These are phyloP conservation scores for Hermaeophaga mercurialis DNA, from an alignment of 2,888 invertebrate genomes.

Conservation along the genomic window DNA sequence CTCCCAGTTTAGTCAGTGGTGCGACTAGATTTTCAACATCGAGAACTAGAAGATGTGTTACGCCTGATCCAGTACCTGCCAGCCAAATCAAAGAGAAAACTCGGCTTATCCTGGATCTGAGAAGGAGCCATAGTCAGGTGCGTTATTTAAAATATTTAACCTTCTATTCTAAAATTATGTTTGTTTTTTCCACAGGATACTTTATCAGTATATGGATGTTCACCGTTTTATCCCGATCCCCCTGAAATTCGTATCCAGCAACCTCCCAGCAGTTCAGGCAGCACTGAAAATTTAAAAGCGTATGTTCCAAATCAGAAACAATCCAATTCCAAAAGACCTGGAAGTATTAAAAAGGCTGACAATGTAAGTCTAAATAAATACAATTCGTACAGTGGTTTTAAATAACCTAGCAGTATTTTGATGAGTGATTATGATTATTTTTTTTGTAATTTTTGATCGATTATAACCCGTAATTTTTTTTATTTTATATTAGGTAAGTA, in stretches of 20 bases:
- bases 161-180: neutral
- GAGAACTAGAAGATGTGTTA: slow-evolving; percentile 67
- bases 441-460: too few relatives aligned
- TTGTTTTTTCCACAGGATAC: slow-evolving; percentile 58
- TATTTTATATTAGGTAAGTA: slow-evolving; percentile 1
- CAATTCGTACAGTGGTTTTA: too few relatives aligned
- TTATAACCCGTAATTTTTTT: too few relatives aligned
- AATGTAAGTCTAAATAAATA: slow-evolving; percentile 24
- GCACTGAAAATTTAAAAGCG: slow-evolving; percentile 39
- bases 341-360: slow-evolving; percentile 21
- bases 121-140: slow-evolving; percentile 71
- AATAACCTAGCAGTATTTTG: too few relatives aligned
- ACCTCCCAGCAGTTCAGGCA: slow-evolving; percentile 45
- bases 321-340: slow-evolving; percentile 28
- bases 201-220: slow-evolving; percentile 60
- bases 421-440: too few relatives aligned
- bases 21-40: slow-evolving; percentile 71
- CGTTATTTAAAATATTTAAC: slow-evolving; percentile 1
- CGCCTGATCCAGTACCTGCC: slow-evolving; percentile 69
- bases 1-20: slow-evolving; percentile 76
- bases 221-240: slow-evolving; percentile 53
- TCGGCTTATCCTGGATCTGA: slow-evolving; percentile 73
- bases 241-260: slow-evolving; percentile 53
- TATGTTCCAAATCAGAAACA: slow-evolving; percentile 18
- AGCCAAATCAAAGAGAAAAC: slow-evolving; percentile 62